Percentiles rank a stretch among this genome's conserved stretches.
Evolutionary conservation across 2,113 vertebrate species (phyloP).

Genomic region (Copsychus sechellarum): DNA sequence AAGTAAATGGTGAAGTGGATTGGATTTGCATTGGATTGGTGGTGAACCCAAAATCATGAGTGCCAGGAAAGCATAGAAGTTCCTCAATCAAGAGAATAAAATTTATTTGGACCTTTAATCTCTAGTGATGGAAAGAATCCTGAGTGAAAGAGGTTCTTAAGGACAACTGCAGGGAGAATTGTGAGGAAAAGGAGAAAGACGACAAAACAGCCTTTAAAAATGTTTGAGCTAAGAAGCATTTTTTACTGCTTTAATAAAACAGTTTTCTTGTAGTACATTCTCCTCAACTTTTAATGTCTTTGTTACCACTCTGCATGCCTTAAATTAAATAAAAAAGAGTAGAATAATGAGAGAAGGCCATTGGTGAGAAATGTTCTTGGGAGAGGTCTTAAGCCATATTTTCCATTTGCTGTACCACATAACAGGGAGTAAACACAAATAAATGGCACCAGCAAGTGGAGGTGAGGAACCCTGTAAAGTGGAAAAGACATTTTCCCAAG

Average conservation of each 20-base stretch:
- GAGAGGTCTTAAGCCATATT: neutral
- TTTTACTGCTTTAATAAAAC: neutral
- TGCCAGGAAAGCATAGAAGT: neutral
- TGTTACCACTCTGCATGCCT: neutral
- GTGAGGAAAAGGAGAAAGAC: neutral
- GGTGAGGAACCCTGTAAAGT: neutral
- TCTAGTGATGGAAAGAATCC: neutral
- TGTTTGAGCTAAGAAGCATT: neutral
- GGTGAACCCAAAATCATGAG: neutral
- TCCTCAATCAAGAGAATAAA: neutral
- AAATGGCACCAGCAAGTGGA: neutral
- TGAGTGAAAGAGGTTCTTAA: neutral
- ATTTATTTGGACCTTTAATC: neutral
- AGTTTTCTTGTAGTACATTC: neutral
- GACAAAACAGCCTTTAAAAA: neutral
- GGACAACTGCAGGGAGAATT: neutral
- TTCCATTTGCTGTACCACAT: neutral
- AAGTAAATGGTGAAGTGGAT: neutral
- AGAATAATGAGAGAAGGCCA: neutral
- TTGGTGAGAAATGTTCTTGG: neutral
- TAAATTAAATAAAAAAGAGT: neutral
- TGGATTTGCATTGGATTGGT: neutral
- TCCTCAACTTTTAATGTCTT: neutral
- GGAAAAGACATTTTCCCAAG: neutral
- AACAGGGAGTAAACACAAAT: neutral